Evolutionary conservation across 2,113 vertebrate species (phyloP).

Genomic region (Baryphthengus martii): DNA sequence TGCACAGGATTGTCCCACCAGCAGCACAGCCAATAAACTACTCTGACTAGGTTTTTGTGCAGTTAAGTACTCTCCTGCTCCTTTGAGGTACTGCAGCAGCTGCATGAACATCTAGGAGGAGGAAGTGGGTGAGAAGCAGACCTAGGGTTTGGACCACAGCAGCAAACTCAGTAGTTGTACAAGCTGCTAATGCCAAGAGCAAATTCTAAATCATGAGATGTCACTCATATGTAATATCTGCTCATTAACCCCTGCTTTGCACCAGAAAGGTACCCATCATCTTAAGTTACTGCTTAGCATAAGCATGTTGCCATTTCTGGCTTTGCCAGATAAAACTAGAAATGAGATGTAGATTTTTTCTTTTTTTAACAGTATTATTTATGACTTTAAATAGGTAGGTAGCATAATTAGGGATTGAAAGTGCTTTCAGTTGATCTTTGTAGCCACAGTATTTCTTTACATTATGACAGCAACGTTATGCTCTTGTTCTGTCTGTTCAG

Average conservation of each 20-base stretch:
- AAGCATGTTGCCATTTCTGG: constrained; percentile 53
- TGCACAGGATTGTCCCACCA: constrained; percentile 35
- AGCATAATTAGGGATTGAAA: constrained; percentile 60
- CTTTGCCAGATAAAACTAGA: constrained; percentile 50
- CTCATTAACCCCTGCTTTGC: constrained; percentile 40
- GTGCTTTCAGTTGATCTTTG: constrained; percentile 27
- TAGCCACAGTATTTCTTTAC: constrained; percentile 16
- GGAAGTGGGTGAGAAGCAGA: constrained; percentile 20
- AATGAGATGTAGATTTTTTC: constrained; percentile 41
- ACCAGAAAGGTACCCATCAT: constrained; percentile 62
- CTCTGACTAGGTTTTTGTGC: constrained; percentile 2
- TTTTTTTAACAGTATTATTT: constrained; percentile 65
- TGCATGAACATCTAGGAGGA: background rate
- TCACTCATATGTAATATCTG: background rate
- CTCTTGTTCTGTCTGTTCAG: background rate
- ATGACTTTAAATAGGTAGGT: constrained; percentile 46
- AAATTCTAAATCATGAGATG: background rate
- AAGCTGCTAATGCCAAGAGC: constrained; percentile 44
- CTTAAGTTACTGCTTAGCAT: constrained; percentile 50
- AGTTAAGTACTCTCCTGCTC: constrained; percentile 39
- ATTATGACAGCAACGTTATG: background rate
- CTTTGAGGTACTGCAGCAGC: constrained; percentile 20
- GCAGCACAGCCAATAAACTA: constrained; percentile 2
- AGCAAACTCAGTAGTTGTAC: constrained; percentile 32
- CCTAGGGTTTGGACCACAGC: constrained; percentile 36